These are phyloP conservation scores for Empidonax alnorum DNA, from an alignment of 2,113 vertebrate genomes.

Conservation along the genomic window DNA sequence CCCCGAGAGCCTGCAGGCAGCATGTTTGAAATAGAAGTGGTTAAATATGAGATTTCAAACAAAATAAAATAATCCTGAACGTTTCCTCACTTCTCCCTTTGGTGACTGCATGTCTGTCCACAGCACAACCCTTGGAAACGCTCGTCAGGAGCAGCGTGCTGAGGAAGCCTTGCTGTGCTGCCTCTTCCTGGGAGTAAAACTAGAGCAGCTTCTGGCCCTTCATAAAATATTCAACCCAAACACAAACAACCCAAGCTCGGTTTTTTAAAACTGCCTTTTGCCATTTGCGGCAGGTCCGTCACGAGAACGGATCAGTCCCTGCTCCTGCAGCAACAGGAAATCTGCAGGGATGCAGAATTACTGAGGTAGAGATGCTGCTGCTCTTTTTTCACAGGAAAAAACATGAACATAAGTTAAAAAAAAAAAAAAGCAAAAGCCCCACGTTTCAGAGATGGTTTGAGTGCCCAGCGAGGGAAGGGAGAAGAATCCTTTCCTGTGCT, in stretches of 20 bases:
- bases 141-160: constrained; percentile 7
- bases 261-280: not conserved
- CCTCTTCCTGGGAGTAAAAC: not conserved
- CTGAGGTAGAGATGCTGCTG: not conserved
- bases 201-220: not conserved
- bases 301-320: not conserved
- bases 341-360: not conserved
- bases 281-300: not conserved
- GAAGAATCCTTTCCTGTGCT: constrained; percentile 19
- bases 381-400: not conserved
- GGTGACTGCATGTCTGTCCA: constrained; percentile 7
- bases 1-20: not conserved
- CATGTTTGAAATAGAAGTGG: constrained; percentile 10
- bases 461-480: not conserved
- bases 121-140: constrained; percentile 42
- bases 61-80: not conserved
- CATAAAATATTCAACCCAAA: not conserved
- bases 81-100: constrained; percentile 35
- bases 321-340: not conserved
- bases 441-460: not conserved
- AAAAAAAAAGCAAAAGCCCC: not conserved
- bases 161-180: constrained; percentile 44
- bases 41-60: constrained; percentile 48
- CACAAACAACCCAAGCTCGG: not conserved
- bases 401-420: not conserved